Evolutionary conservation across 2,888 invertebrate genomes (phyloP).

Genomic region (Oligia fasciuncula): DNA sequence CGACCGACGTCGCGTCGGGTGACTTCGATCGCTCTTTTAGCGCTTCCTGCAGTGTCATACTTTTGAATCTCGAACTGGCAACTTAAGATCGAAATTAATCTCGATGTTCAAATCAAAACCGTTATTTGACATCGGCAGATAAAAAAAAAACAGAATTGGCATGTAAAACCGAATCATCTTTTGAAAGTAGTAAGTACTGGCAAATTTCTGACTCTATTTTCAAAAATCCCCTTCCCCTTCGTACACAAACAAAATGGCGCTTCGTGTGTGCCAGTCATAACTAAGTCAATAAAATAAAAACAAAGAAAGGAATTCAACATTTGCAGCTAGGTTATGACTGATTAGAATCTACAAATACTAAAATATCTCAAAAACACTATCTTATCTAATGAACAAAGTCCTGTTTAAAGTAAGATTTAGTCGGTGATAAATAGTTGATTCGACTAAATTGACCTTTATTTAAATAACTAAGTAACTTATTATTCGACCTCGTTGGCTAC

Average conservation of each 20-base stretch:
- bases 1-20: constrained; percentile 76
- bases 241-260: constrained; percentile 39
- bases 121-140: constrained; percentile 9
- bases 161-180: constrained; percentile 27
- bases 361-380: constrained; percentile 61
- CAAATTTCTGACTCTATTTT: constrained; percentile 27
- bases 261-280: constrained; percentile 31
- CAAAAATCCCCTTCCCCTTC: constrained; percentile 75
- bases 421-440: constrained; percentile 26
- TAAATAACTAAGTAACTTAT: constrained; percentile 18
- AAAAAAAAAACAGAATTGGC: constrained; percentile 13
- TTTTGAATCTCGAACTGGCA: constrained; percentile 61
- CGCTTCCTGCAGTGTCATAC: constrained; percentile 76
- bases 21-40: constrained; percentile 79
- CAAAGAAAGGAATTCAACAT: constrained; percentile 87
- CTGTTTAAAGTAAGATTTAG: constrained; percentile 48
- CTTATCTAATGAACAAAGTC: constrained; percentile 67
- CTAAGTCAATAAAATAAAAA: constrained; percentile 50
- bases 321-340: constrained; percentile 66
- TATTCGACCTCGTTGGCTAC: constrained; percentile 40
- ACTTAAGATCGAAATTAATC: constrained; percentile 46
- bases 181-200: constrained; percentile 34
- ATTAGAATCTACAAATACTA: constrained; percentile 66
- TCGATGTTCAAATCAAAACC: constrained; percentile 21
- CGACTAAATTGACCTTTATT: constrained; percentile 38